Evolutionary conservation across 2,113 vertebrate species (phyloP), one percentile per base, ranked within the genome.

Genomic region (Trichechus manatus): DNA sequence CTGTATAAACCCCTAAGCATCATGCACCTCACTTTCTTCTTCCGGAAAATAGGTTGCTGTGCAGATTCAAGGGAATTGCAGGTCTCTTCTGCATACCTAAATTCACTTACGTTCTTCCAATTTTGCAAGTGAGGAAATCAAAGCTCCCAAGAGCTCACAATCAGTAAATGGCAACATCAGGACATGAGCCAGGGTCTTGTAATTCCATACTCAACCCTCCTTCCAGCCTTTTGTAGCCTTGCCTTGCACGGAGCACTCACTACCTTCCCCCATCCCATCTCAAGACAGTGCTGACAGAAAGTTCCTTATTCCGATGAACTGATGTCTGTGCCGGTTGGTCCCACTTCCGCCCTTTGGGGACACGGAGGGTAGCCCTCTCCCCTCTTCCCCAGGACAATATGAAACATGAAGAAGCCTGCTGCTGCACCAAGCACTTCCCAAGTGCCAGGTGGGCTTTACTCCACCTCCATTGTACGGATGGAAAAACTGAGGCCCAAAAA

Each of bases 231-330:
- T 11, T 5, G 53, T 4, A 20, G 23, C 20, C 81, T 63, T 79
- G 1, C 13, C 10, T 2, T 1, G 23, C 36, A 13, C 33, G 19
- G 17, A 7, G 9, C 1, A 0, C 15, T 74, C 3, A 1, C 50
- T 4, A 0, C 17, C 9, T 23, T 10, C 10, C 33, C 17, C 23
- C 5, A 4, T 0, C 72, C 70, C 5, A 39, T 39, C n/a, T 42
- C 22, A 19, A 59, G 50, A 44, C 33, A 1, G 11, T 25, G 3
- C 27, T 56, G 50, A 23, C 50, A 79, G 50, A 25, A 25, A 68
- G 27, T 42, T 84, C 70, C 50, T 15, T 20, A 1, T 20, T 29
- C 25, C 11, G 11, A 42, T 14, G 50, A 75, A 42, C 15, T 4
- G 29, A 92, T 17, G 47, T 70, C 56, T 59, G 10, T 33, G 61